A percentile compares a stretch with the other conserved stretches of the same genome.
These are phyloP conservation scores for Halictus quadricinctus DNA, from an alignment of 2,888 invertebrate genomes.

Conservation along the genomic window DNA sequence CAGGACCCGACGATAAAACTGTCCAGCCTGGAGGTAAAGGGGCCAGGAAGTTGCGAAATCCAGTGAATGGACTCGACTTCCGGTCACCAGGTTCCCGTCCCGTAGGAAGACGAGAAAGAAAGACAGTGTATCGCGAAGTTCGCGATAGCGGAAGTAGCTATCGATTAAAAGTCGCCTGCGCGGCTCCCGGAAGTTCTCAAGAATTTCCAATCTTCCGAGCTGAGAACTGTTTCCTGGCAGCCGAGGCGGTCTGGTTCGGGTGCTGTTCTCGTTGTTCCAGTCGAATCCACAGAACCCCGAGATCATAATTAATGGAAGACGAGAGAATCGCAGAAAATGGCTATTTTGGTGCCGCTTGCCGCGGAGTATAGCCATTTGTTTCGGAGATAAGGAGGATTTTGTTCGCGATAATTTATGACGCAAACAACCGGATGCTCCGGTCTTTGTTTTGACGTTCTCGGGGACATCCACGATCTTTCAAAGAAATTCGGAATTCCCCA, in stretches of 20 bases:
- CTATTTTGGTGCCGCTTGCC: neutral
- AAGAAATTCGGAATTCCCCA: neutral
- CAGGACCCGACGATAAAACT: conserved; percentile 25
- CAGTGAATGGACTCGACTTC: conserved; percentile 37
- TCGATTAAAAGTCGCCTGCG: conserved; percentile 35
- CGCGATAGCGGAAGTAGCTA: conserved; percentile 19
- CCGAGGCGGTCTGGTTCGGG: neutral
- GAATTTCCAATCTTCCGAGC: conserved; percentile 13
- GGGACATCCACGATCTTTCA: neutral
- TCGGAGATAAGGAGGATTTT: neutral
- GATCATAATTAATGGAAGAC: conserved; percentile 5
- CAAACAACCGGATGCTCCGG: neutral
- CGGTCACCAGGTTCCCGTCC: conserved; percentile 8
- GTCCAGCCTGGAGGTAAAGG: neutral
- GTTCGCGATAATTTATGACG: neutral
- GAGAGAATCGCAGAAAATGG: neutral
- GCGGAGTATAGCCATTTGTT: neutral
- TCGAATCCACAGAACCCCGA: neutral
- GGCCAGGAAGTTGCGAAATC: conserved; percentile 23
- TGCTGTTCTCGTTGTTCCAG: neutral
- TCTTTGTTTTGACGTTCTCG: neutral
- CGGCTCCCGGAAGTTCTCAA: neutral
- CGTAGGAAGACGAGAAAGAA: neutral
- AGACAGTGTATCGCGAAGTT: conserved; percentile 5
- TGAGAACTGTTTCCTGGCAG: neutral